phyloP scores from a whole-genome alignment of 2,797 vertebrate genomes.

The Tadarida brasiliensis region DNA sequence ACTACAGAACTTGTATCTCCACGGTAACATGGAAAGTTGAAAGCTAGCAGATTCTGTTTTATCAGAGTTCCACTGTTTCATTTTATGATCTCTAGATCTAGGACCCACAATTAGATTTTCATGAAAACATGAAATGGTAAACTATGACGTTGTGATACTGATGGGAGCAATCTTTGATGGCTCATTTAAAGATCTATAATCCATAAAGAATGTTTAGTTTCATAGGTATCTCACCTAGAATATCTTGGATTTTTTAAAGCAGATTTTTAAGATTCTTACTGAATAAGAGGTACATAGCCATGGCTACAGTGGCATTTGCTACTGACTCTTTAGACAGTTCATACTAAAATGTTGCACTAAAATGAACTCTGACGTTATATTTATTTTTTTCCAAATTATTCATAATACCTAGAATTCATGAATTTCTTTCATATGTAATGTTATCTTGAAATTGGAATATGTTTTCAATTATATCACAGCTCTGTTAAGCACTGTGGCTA shows the following conservation, averaged over 20 bases:
- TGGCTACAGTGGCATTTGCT: background rate
- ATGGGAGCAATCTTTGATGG: background rate
- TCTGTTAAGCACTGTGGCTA: background rate
- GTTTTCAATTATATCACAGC: background rate
- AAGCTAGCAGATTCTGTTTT: background rate
- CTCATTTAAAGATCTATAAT: background rate
- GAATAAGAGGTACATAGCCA: background rate
- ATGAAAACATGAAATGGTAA: background rate
- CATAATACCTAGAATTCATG: background rate
- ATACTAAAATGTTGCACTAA: background rate
- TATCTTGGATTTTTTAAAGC: background rate
- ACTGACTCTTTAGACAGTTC: background rate
- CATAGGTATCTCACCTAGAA: background rate
- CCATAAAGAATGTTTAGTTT: background rate
- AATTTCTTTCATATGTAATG: background rate
- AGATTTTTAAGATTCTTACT: background rate
- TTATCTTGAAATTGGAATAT: slow-evolving; percentile 8
- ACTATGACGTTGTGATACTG: background rate
- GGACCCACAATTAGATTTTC: background rate
- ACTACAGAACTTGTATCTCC: background rate
- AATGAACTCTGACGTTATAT: background rate
- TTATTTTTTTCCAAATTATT: slow-evolving; percentile 33
- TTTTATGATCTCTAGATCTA: background rate
- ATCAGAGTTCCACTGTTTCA: background rate
- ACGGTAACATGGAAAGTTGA: background rate